A percentile compares a stretch with the other conserved stretches of the same genome.
phyloP scores from a whole-genome alignment of 2,113 vertebrate species.

The Mustela nigripes region DNA sequence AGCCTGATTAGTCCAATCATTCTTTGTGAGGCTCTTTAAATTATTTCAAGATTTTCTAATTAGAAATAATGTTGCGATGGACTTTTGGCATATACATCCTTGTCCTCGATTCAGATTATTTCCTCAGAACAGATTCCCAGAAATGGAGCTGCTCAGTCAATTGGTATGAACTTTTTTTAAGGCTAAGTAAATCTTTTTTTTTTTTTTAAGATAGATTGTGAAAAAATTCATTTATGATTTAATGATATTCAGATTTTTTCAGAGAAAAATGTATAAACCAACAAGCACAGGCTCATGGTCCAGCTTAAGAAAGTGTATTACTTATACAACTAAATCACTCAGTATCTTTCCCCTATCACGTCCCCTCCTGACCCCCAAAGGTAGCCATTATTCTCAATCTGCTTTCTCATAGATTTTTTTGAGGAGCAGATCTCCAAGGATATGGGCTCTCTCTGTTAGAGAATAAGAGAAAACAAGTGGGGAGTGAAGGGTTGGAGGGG shows the following conservation, averaged over 20 bases:
- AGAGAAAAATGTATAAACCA: slow-evolving; percentile 1
- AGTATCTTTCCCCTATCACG: not conserved
- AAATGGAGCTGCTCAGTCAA: slow-evolving; percentile 36
- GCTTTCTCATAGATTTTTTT: not conserved
- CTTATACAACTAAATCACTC: too few species aligned
- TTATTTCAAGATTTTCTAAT: slow-evolving; percentile 36
- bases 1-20: slow-evolving; percentile 32
- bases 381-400: not conserved
- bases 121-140: slow-evolving; percentile 20
- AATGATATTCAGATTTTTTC: slow-evolving; percentile 39
- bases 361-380: not conserved
- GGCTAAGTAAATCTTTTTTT: slow-evolving; percentile 30
- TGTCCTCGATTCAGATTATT: slow-evolving; percentile 4
- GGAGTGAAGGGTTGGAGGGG: not conserved
- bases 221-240: slow-evolving; percentile 57
- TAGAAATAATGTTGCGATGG: not conserved
- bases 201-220: slow-evolving; percentile 29
- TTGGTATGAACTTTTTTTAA: slow-evolving; percentile 20
- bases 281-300: not conserved
- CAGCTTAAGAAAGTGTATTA: not conserved
- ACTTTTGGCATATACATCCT: not conserved
- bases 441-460: not conserved
- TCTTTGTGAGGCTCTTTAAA: slow-evolving; percentile 30
- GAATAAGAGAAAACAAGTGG: not conserved
- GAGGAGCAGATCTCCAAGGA: not conserved